Percentiles rank a stretch among this genome's conserved stretches.
phyloP scores from a whole-genome alignment of 2,797 vertebrate species.

The Peromyscus eremicus region DNA sequence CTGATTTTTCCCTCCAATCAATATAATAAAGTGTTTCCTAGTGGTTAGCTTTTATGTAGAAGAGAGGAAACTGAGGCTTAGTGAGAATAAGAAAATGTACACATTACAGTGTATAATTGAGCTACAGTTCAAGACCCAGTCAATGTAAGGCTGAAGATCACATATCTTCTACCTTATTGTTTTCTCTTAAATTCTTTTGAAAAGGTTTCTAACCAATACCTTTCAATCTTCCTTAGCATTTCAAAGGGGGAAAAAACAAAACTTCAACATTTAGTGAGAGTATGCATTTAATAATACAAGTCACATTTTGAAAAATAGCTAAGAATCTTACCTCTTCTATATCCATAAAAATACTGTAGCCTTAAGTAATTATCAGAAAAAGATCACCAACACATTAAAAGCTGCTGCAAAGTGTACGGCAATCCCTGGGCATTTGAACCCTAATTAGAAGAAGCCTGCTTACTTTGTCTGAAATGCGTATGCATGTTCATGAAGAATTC shows the following conservation, averaged over 20 bases:
- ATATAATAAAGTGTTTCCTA: neutral
- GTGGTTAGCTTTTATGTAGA: neutral
- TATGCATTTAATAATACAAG: constrained; percentile 12
- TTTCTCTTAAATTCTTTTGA: neutral
- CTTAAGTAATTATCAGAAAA: constrained; percentile 25
- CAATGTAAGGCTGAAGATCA: neutral
- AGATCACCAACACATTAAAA: neutral
- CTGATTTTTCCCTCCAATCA: neutral
- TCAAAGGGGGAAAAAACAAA: neutral
- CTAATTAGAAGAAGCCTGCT: constrained; percentile 19
- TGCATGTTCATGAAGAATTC: neutral
- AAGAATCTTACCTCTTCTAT: neutral
- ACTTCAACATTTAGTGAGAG: neutral
- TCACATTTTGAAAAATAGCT: neutral
- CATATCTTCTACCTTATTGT: neutral
- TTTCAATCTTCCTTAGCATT: constrained; percentile 28
- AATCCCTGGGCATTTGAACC: constrained; percentile 19
- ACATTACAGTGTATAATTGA: neutral
- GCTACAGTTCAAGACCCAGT: constrained; percentile 6
- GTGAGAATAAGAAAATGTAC: neutral
- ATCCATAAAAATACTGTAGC: neutral
- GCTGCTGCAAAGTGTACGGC: neutral
- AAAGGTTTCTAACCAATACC: neutral
- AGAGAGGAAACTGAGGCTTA: neutral
- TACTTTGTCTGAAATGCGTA: neutral